Conservation (phyloP, 2,113 vertebrate species). For the Ascaphus truei region DNA sequence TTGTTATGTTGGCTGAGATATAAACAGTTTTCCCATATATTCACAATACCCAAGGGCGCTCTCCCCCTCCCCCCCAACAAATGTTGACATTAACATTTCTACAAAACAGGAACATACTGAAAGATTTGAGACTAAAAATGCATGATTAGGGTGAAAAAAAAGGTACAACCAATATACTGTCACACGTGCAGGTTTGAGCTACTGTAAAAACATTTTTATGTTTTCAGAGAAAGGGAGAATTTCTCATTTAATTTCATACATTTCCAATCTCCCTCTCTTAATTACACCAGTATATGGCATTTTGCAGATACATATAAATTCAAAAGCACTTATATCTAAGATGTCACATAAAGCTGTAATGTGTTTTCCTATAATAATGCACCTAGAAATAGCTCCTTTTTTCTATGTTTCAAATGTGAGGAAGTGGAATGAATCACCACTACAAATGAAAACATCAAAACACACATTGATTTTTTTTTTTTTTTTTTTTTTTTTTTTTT, state of each 20-base stretch:
- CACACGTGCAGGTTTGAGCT: too few species aligned
- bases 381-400: conserved; percentile 13
- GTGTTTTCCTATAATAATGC: background rate
- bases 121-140: too few species aligned
- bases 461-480: conserved; percentile 58
- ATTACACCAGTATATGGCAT: background rate
- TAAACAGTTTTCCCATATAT: too few species aligned
- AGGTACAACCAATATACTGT: too few species aligned
- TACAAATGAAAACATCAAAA: conserved; percentile 66
- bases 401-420: conserved; percentile 39
- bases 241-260: background rate
- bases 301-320: background rate
- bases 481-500: too few species aligned
- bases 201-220: too few species aligned
- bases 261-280: background rate
- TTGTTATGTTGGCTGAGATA: too few species aligned
- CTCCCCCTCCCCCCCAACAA: too few species aligned
- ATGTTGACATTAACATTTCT: too few species aligned
- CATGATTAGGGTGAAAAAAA: too few species aligned
- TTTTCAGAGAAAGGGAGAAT: background rate
- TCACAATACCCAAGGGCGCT: too few species aligned
- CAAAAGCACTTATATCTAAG: background rate
- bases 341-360: background rate
- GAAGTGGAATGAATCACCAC: conserved; percentile 38
- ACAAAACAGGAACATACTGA: too few species aligned